phyloP scores from a whole-genome alignment of 2,888 invertebrate species.

The Hemistola chrysoprasaria region DNA sequence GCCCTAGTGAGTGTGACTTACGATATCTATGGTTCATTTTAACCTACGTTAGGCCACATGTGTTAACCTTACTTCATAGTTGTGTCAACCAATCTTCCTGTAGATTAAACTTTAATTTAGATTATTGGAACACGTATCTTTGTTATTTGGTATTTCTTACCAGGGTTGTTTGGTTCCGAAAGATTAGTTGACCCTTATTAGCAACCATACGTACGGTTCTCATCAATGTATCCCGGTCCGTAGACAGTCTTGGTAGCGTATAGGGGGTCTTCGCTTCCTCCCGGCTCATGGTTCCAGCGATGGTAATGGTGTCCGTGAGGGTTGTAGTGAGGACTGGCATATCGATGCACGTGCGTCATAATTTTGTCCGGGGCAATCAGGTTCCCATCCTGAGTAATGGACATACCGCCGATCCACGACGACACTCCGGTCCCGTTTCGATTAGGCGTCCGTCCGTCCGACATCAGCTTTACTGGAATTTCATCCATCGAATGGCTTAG shows the following conservation, averaged over 20 bases:
- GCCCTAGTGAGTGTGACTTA: constrained; percentile 66
- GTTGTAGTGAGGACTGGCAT: constrained; percentile 78
- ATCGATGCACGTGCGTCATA: constrained; percentile 76
- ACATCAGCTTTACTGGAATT: constrained; percentile 81
- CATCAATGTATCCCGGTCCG: constrained; percentile 78
- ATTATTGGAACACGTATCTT: constrained; percentile 1
- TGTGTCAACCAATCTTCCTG: constrained; percentile 56
- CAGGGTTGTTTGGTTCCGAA: constrained; percentile 26
- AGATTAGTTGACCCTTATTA: constrained; percentile 44
- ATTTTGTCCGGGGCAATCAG: constrained; percentile 78
- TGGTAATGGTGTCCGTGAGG: constrained; percentile 76
- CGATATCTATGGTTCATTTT: constrained; percentile 80
- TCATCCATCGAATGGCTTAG: constrained; percentile 79
- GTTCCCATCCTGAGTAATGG: constrained; percentile 78
- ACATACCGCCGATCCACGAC: constrained; percentile 80
- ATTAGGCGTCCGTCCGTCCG: constrained; percentile 72
- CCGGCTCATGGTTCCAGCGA: constrained; percentile 78
- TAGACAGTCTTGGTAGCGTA: constrained; percentile 82
- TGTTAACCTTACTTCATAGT: constrained; percentile 42
- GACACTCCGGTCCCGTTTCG: constrained; percentile 69
- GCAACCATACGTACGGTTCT: constrained; percentile 77
- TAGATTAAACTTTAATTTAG: constrained; percentile 1
- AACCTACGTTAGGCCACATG: constrained; percentile 52
- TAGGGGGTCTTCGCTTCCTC: constrained; percentile 74
- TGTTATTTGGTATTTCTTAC: constrained; percentile 4